Conservation (phyloP, 2,797 vertebrate species). For the Silurus aristotelis region DNA sequence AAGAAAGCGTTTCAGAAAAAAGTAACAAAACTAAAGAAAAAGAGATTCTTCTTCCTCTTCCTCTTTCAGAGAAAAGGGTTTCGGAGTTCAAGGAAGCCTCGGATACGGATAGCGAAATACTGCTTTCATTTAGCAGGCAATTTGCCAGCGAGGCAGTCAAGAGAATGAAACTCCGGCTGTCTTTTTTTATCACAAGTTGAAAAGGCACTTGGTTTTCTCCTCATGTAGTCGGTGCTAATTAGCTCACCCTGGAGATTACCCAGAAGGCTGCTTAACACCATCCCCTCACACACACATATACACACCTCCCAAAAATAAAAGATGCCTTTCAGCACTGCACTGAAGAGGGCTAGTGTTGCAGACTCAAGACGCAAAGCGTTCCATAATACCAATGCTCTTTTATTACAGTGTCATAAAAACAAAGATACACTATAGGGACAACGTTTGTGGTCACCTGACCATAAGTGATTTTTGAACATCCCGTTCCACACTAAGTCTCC, state of each 20-base stretch:
- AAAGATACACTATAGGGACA: neutral
- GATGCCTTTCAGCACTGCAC: slow-evolving; percentile 49
- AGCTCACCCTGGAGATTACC: slow-evolving; percentile 70
- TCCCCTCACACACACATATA: slow-evolving; percentile 56
- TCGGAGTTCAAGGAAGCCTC: slow-evolving; percentile 57
- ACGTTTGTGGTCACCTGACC: too few relatives aligned
- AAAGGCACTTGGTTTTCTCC: slow-evolving; percentile 65
- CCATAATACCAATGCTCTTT: neutral
- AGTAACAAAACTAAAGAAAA: slow-evolving; percentile 49
- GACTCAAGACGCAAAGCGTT: slow-evolving; percentile 22
- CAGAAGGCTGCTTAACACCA: slow-evolving; percentile 65
- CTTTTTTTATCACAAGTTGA: slow-evolving; percentile 68
- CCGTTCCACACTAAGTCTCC: too few relatives aligned
- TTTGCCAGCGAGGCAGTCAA: slow-evolving; percentile 53
- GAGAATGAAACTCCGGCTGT: slow-evolving; percentile 60
- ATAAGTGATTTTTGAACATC: too few relatives aligned
- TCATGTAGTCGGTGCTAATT: slow-evolving; percentile 73
- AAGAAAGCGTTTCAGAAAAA: slow-evolving; percentile 42
- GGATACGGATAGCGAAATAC: slow-evolving; percentile 47
- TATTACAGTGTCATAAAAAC: neutral
- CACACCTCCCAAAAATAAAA: slow-evolving; percentile 59
- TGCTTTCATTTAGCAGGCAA: slow-evolving; percentile 62
- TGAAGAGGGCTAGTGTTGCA: slow-evolving; percentile 38
- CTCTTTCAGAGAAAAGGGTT: slow-evolving; percentile 53
- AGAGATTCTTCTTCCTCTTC: slow-evolving; percentile 40